Percentiles rank a stretch among this genome's conserved stretches.
Conservation (phyloP, 2,113 vertebrate genomes). For the Tetrao urogallus region DNA sequence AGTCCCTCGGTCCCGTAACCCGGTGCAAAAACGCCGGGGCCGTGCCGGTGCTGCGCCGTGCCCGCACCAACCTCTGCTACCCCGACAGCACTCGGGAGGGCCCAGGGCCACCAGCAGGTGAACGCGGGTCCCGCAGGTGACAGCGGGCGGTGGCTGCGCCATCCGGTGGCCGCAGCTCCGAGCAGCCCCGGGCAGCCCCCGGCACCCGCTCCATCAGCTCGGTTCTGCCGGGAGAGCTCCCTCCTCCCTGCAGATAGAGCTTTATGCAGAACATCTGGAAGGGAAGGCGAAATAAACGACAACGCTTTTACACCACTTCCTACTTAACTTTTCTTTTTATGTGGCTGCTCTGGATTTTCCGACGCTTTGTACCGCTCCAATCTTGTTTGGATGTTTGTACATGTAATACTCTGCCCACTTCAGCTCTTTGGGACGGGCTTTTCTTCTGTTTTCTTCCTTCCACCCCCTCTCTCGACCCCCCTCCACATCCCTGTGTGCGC, state of each 20-base stretch:
- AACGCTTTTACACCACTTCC: conserved; percentile 81
- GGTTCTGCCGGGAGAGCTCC: not conserved
- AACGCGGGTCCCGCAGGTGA: conserved; percentile 1
- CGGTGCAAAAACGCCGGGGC: not conserved
- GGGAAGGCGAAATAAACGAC: conserved; percentile 79
- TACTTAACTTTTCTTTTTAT: conserved; percentile 82
- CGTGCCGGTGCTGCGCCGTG: too few species aligned
- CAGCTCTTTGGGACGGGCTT: conserved; percentile 33
- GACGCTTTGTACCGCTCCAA: conserved; percentile 74
- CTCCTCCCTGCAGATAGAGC: conserved; percentile 70
- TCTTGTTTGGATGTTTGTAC: conserved; percentile 62
- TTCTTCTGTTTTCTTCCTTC: not conserved
- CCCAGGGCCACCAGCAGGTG: not conserved
- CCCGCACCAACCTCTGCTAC: not conserved
- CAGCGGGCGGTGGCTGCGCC: conserved; percentile 38
- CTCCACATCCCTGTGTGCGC: not conserved
- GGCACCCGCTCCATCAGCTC: too few species aligned
- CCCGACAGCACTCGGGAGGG: not conserved
- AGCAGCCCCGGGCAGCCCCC: not conserved
- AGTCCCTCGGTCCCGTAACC: too few species aligned
- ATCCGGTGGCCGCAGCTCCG: conserved; percentile 52
- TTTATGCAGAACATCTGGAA: conserved; percentile 87
- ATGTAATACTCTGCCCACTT: conserved; percentile 63
- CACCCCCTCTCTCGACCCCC: too few species aligned
- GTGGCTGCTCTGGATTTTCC: conserved; percentile 83